Evolutionary conservation across 2,113 vertebrate genomes (phyloP).

Genomic region (Gobio gobio): DNA sequence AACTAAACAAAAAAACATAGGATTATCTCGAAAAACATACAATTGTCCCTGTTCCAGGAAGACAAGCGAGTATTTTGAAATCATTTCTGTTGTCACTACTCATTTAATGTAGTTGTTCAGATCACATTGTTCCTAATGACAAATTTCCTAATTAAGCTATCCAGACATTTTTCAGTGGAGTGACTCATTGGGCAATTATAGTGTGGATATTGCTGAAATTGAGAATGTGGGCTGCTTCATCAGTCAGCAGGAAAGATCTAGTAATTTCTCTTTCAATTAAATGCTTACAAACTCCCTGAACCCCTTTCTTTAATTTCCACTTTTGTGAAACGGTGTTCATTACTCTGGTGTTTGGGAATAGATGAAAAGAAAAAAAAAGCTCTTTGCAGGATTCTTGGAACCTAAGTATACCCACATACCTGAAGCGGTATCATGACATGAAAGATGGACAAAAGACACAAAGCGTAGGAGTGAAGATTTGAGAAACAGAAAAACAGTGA

Average conservation of each 20-base stretch:
- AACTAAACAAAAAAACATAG: background rate
- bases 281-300: background rate
- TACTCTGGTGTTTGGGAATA: background rate
- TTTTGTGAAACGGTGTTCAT: background rate
- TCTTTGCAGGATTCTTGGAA: background rate
- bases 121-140: constrained; percentile 9
- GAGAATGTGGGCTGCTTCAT: background rate
- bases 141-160: background rate
- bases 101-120: background rate
- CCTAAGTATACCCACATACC: background rate
- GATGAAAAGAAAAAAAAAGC: background rate
- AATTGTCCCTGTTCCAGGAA: background rate
- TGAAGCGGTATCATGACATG: constrained; percentile 1
- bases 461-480: constrained; percentile 1
- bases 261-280: constrained; percentile 44
- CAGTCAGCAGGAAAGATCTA: background rate
- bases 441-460: constrained; percentile 8
- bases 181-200: constrained; percentile 31
- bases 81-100: background rate
- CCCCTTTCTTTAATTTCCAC: constrained; percentile 22
- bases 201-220: background rate
- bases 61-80: background rate
- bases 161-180: background rate
- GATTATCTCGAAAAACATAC: background rate
- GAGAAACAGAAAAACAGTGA: background rate